Base-by-base conservation (phyloP, 2,888 invertebrate genomes). In the Leptinotarsa tumamoca region DNA sequence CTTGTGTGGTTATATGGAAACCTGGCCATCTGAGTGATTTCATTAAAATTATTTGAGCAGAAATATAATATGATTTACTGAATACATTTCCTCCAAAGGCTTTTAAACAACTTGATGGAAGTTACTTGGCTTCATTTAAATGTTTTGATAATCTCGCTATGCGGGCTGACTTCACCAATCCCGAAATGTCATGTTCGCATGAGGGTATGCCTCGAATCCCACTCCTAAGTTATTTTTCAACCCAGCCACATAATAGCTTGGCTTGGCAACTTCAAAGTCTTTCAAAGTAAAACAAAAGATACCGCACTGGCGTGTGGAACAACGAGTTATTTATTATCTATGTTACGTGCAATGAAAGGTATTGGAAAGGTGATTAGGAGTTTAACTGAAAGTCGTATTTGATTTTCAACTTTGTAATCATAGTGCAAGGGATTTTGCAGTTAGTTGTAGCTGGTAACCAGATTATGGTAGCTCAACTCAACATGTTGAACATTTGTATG, bases 91-190 rank as follows among this genome's bases (percentile, higher is more conserved):
- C 18, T 54, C 70, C 74, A 74, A 74, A 70, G 50, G 54, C 70
- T 67, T 52, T 5, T 67, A 71, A 70, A 75, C 75, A 72, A 68
- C 66, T 68, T 69, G 67, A 75, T 72, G 72, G 67, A 72, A 75
- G 69, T 75, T 69, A 75, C 72, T 69, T 72, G 75, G 72, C 70
- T 75, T 70, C 66, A 51, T 63, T 75, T 69, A 72, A 67, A 75
- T 72, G 75, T 75, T 75, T 75, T 75, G 75, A 75, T 75, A 72
- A 75, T 72, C 72, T 23, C 21, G 75, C 75, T 23, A 72, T 75
- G 75, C 75, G 75, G 75, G 75, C 72, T 69, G 43, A 67, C 68
- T 27, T 54, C 63, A 43, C 54, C 69, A 75, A 75, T 75, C 58
- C 63, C 68, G 15, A 50, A 33, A 72, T 63, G 49, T 66, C 72